Evolutionary conservation across 2,888 invertebrate species (phyloP).

Genomic region (Tetragnatha montana): DNA sequence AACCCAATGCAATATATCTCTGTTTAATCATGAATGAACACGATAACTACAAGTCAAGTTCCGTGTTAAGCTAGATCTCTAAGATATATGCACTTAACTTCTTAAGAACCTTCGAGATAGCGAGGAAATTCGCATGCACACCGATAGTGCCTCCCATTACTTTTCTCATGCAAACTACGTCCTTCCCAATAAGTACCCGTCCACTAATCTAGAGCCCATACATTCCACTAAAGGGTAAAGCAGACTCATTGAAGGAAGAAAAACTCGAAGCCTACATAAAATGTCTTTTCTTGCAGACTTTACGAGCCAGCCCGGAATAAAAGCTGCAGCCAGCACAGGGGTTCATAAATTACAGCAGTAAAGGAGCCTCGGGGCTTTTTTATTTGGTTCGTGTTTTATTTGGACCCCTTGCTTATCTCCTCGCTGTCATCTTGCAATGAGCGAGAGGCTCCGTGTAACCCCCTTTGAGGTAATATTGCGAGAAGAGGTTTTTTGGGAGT

Average conservation of each 20-base stretch:
- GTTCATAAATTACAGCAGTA: constrained; percentile 57
- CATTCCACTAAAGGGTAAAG: constrained; percentile 18
- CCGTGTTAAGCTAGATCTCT: neutral
- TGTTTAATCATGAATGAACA: too few relatives aligned
- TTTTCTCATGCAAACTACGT: constrained; percentile 19
- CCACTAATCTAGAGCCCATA: constrained; percentile 7
- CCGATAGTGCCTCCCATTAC: constrained; percentile 14
- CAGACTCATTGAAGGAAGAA: neutral
- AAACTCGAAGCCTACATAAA: constrained; percentile 37
- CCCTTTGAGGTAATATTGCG: constrained; percentile 18
- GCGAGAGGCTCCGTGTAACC: neutral
- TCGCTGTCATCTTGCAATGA: constrained; percentile 15
- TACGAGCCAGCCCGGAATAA: constrained; percentile 38
- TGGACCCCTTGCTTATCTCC: neutral
- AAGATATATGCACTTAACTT: neutral
- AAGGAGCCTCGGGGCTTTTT: constrained; percentile 20
- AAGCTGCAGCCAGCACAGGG: constrained; percentile 16
- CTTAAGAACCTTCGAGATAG: neutral
- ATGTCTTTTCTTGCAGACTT: constrained; percentile 19
- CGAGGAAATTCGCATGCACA: constrained; percentile 15
- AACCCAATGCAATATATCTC: too few relatives aligned
- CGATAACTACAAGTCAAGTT: too few relatives aligned
- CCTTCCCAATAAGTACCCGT: neutral
- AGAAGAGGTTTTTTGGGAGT: constrained; percentile 16
- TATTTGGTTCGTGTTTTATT: constrained; percentile 1